These are phyloP conservation scores for Cyclargus thomasi DNA, from an alignment of 1,140 invertebrate genomes.

Conservation along the genomic window DNA sequence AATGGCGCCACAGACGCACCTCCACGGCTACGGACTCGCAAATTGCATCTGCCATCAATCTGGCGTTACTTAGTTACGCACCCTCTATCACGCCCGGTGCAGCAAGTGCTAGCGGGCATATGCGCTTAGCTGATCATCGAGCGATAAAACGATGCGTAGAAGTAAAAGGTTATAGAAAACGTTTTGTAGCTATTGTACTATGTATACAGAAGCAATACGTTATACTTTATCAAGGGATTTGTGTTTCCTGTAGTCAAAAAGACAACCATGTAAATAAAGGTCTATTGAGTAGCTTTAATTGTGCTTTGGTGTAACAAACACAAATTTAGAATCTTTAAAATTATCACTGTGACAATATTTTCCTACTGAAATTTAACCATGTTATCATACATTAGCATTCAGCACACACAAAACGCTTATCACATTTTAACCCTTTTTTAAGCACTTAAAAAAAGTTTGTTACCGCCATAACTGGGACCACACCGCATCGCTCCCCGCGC, in stretches of 20 bases:
- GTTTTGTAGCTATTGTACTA: not conserved
- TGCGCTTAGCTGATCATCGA: not conserved
- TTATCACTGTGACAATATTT: too few species aligned
- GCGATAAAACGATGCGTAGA: not conserved
- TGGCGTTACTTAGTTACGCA: constrained; percentile 63
- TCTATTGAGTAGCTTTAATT: too few species aligned
- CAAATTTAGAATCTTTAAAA: too few species aligned
- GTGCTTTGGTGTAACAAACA: too few species aligned
- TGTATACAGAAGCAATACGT: too few species aligned
- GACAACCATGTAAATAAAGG: too few species aligned
- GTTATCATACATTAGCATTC: not conserved
- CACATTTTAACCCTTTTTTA: not conserved
- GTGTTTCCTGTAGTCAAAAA: too few species aligned
- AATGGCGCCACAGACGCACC: constrained; percentile 30
- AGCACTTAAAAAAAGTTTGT: too few species aligned
- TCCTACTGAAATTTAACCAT: too few species aligned
- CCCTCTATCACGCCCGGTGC: constrained; percentile 26
- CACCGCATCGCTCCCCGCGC: constrained; percentile 33
- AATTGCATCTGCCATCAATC: constrained; percentile 73
- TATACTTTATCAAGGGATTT: too few species aligned
- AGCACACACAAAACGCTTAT: not conserved
- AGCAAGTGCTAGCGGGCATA: not conserved
- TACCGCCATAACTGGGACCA: constrained; percentile 33
- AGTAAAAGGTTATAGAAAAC: too few species aligned
- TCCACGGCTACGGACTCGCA: constrained; percentile 55